phyloP scores from a whole-genome alignment of 2,888 invertebrate genomes.

The Carterocephalus palaemon region DNA sequence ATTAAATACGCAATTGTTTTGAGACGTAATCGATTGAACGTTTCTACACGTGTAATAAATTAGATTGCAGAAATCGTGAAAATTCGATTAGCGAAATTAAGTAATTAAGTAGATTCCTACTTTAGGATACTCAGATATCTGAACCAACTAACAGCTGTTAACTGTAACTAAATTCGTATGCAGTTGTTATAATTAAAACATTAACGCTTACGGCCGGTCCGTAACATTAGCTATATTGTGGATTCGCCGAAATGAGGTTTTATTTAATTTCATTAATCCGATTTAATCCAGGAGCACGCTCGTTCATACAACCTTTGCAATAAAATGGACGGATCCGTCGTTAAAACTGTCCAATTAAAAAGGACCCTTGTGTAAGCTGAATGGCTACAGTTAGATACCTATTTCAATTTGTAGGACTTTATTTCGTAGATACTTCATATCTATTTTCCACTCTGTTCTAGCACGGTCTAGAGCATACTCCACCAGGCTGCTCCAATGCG shows the following conservation, averaged over 20 bases:
- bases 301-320: conserved; percentile 48
- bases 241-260: conserved; percentile 15
- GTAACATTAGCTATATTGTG: background rate
- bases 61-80: background rate
- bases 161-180: too few species aligned
- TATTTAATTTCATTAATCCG: conserved; percentile 62
- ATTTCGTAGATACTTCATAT: too few species aligned
- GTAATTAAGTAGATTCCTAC: too few species aligned
- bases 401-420: too few species aligned
- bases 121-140: too few species aligned
- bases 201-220: background rate
- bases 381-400: too few species aligned
- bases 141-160: too few species aligned
- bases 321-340: conserved; percentile 53
- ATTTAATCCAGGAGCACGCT: conserved; percentile 50
- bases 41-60: conserved; percentile 2
- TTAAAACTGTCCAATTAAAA: too few species aligned
- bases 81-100: too few species aligned
- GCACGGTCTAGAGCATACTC: too few species aligned
- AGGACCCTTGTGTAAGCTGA: conserved; percentile 33
- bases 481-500: too few species aligned
- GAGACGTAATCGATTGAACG: conserved; percentile 2
- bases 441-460: too few species aligned
- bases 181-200: background rate
- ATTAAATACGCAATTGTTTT: conserved; percentile 8